phyloP scores from a whole-genome alignment of 1,140 invertebrate species.

The Oppia nitens region DNA sequence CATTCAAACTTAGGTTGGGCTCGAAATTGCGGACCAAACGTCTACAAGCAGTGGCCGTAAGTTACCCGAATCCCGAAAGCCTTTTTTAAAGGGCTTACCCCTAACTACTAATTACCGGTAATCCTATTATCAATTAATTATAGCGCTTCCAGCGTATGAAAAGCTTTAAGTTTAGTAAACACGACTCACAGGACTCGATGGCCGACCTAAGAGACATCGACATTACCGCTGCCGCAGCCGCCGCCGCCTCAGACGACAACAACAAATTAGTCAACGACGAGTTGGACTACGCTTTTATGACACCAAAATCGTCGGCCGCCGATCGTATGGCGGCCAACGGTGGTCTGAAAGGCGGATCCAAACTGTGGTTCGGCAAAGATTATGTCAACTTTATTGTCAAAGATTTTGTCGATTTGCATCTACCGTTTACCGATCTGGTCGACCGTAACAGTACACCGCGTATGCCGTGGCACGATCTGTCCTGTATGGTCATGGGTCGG shows the following conservation, averaged over 20 bases:
- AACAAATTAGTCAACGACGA: too few relatives aligned
- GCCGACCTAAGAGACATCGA: background rate
- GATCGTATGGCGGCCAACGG: slow-evolving; percentile 14
- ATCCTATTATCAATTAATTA: too few relatives aligned
- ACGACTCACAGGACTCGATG: background rate
- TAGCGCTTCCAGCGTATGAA: background rate
- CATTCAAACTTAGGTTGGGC: background rate
- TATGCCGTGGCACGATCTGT: slow-evolving; percentile 98
- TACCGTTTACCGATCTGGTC: slow-evolving; percentile 74
- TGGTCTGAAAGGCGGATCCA: slow-evolving; percentile 32
- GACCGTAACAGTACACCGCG: slow-evolving; percentile 68
- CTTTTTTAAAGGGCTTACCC: background rate
- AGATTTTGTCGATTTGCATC: slow-evolving; percentile 78
- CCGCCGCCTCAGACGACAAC: too few relatives aligned
- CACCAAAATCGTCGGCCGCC: slow-evolving; percentile 6
- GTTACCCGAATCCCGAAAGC: background rate
- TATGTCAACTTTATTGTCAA: slow-evolving; percentile 97
- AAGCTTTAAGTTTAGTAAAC: background rate
- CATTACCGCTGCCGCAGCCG: too few relatives aligned
- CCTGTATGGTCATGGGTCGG: slow-evolving; percentile 61
- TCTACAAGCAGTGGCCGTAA: background rate
- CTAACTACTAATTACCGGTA: too few relatives aligned
- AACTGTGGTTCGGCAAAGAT: slow-evolving; percentile 95
- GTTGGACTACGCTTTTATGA: background rate
- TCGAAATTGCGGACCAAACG: background rate